phyloP scores from a whole-genome alignment of 2,888 invertebrate genomes.

The Morpho helenor region DNA sequence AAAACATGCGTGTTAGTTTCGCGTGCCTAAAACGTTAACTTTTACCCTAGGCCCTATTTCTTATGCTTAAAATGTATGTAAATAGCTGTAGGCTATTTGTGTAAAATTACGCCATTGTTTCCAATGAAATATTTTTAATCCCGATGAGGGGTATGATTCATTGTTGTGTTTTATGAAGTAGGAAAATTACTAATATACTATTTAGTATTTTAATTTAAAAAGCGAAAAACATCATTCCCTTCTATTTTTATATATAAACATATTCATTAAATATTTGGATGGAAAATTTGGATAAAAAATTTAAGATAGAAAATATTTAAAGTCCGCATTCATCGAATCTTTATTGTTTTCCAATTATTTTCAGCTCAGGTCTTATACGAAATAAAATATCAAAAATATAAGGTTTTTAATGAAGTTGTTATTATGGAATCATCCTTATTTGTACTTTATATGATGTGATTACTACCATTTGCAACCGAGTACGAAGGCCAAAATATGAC shows the following conservation, averaged over 20 bases:
- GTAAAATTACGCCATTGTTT: conserved; percentile 10
- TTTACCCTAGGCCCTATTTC: conserved; percentile 14
- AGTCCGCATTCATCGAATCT: too few species aligned
- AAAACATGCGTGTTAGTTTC: conserved; percentile 22
- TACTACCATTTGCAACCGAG: too few species aligned
- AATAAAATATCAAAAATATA: too few species aligned
- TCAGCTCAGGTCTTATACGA: too few species aligned
- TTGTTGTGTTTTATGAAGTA: background rate
- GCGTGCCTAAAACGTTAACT: conserved; percentile 22
- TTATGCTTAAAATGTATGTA: conserved; percentile 17
- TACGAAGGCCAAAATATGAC: too few species aligned
- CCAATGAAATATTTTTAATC: conserved; percentile 4
- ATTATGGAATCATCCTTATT: too few species aligned
- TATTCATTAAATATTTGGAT: background rate
- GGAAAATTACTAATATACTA: background rate
- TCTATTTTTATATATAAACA: background rate
- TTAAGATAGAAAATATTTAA: too few species aligned
- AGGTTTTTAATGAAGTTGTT: too few species aligned
- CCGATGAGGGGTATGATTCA: conserved; percentile 8
- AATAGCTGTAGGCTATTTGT: conserved; percentile 21
- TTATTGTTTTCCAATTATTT: too few species aligned
- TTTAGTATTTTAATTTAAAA: background rate
- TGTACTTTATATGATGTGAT: too few species aligned
- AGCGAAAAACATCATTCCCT: background rate
- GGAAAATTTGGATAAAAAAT: too few species aligned